Percentiles rank a stretch among this genome's conserved stretches.
Evolutionary conservation across 2,113 vertebrate species (phyloP).

Genomic region (Microcebus ravelobensis): DNA sequence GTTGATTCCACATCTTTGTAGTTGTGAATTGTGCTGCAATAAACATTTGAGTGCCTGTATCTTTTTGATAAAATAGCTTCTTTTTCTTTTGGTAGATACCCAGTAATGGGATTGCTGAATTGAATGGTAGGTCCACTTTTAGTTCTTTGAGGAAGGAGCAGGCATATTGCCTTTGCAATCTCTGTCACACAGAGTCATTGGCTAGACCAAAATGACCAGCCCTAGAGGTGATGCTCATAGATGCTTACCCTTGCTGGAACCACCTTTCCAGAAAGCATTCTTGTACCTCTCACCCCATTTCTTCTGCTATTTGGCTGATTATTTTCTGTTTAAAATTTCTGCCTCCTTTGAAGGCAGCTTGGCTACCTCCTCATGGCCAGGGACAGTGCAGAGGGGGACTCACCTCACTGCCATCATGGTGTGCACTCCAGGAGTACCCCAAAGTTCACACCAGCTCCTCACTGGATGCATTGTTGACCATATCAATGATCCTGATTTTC

Average conservation of each 20-base stretch:
- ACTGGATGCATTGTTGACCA: constrained; percentile 91
- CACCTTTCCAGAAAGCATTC: constrained; percentile 89
- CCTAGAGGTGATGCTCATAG: constrained; percentile 88
- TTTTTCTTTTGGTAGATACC: too few species aligned
- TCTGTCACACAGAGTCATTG: constrained; percentile 85
- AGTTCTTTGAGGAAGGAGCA: too few species aligned
- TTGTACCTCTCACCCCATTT: constrained; percentile 90
- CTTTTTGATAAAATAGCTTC: too few species aligned
- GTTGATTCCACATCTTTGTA: too few species aligned
- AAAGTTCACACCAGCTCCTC: constrained; percentile 90
- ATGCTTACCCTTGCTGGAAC: constrained; percentile 90
- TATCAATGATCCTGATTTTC: constrained; percentile 89
- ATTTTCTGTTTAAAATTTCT: constrained; percentile 91
- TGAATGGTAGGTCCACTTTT: too few species aligned
- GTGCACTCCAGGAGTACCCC: constrained; percentile 89
- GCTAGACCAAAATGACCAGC: constrained; percentile 90
- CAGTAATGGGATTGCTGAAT: too few species aligned
- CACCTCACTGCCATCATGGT: constrained; percentile 88
- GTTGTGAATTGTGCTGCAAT: too few species aligned
- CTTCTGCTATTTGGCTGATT: constrained; percentile 92
- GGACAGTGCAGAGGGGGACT: constrained; percentile 87
- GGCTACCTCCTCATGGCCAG: constrained; percentile 90
- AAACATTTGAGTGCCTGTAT: too few species aligned
- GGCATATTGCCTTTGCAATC: not conserved
- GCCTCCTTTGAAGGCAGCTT: constrained; percentile 91